Percentiles rank a stretch among this genome's conserved stretches.
Evolutionary conservation across 1,140 invertebrate species (phyloP).

Genomic region (Eurosta solidaginis): DNA sequence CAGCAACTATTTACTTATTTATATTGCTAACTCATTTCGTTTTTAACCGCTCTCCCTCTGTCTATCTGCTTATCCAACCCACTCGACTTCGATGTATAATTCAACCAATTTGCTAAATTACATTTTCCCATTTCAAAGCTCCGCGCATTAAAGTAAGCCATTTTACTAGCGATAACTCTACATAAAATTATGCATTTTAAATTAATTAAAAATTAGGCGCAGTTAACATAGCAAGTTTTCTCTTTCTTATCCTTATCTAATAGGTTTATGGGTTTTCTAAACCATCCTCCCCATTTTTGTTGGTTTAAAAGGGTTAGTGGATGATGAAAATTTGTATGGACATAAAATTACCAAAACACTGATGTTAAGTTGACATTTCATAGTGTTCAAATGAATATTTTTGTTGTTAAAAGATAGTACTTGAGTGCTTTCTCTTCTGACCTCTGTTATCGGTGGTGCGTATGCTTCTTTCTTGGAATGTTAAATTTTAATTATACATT

Average conservation of each 20-base stretch:
- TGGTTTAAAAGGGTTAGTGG: background rate
- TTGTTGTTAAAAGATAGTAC: no score
- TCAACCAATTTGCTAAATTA: slow-evolving; percentile 29
- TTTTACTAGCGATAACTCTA: slow-evolving; percentile 29
- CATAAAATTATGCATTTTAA: slow-evolving; percentile 33
- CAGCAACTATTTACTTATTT: slow-evolving; percentile 25
- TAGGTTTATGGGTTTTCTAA: background rate
- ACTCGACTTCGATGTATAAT: background rate
- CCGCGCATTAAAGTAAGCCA: background rate
- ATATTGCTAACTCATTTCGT: background rate
- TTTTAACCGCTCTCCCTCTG: no score
- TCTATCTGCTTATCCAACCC: no score
- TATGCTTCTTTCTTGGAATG: background rate
- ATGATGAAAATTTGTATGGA: background rate
- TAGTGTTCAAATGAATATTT: background rate
- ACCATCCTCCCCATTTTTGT: background rate
- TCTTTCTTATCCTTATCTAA: background rate
- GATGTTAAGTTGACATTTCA: background rate
- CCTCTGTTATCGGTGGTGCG: background rate
- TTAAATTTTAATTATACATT: slow-evolving; percentile 31
- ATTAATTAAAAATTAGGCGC: slow-evolving; percentile 29
- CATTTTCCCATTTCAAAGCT: background rate
- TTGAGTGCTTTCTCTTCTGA: background rate
- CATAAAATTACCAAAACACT: slow-evolving; percentile 5
- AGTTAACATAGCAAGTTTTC: background rate